Base-by-base conservation (phyloP, 2,888 invertebrate species). In the Dolichomitus sp. region DNA sequence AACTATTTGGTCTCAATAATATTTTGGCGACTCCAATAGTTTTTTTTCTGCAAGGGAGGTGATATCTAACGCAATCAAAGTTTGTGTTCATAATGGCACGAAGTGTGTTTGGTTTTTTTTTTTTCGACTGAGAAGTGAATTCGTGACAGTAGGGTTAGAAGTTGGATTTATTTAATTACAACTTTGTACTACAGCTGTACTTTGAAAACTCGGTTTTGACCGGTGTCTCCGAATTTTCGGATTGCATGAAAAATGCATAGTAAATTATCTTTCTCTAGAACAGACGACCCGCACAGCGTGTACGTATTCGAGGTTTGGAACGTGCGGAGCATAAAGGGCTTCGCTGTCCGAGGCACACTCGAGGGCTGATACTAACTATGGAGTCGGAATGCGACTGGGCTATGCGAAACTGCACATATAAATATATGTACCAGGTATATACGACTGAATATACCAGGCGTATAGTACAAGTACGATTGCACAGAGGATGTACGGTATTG, bases 401-500 rank as follows among this genome's bases (percentile, higher is more conserved):
- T 33, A 27, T 7, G 52, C 61, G 57, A 68, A 77, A 77, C 68
- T 42, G 14, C 57, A 40, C 52, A 14, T 19, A 54, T 45, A 70
- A 14, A 54, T 40, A 73, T 61, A 69, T 80, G 59, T 50, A 23
- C 19, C 11, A 14, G 11, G 40, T 40, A 50, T 17, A n/a, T 40
- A 19, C 9, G 52, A n/a, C 6, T 33, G 40, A 72, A 66, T 52
- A 42, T 11, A 65, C 54, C 14, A 57, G 27, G 23, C 42, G 1
- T 27, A 40, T 48, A 33, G 74, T 78, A 76, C 68, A 37, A 37
- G 37, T 37, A 37, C 37, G 73, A 84, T 79, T 69, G 63, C 59
- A 79, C 70, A 52, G 72, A 68, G 42, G 75, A 83, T 75, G 75
- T 80, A 84, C 79, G 70, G 79, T 85, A 88, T 88, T 88, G 88